These are phyloP conservation scores for Drosophila fulvimacula DNA, from an alignment of 2,888 invertebrate species.

Conservation along the genomic window DNA sequence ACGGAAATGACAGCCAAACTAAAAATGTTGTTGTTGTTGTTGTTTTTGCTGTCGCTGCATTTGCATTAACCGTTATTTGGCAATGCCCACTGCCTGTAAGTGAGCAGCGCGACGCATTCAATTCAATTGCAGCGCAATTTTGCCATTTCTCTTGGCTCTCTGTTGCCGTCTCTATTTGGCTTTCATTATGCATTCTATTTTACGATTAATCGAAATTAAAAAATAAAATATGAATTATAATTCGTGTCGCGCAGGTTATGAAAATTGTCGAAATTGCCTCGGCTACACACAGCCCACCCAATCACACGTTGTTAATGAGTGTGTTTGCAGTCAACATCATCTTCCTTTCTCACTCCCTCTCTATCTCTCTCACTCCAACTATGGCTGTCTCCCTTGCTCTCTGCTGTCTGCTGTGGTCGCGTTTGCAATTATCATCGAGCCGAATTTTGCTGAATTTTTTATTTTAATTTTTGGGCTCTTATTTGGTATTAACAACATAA, in stretches of 20 bases:
- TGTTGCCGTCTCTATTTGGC: not conserved
- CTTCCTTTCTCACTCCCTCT: not conserved
- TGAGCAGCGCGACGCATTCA: constrained; percentile 53
- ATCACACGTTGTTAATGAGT: constrained; percentile 50
- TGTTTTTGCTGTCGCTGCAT: constrained; percentile 34
- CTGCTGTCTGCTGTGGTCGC: constrained; percentile 15
- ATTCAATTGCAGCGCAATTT: constrained; percentile 34
- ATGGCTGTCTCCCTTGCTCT: not conserved
- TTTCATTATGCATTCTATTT: not conserved
- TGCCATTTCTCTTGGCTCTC: not conserved
- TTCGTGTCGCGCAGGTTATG: constrained; percentile 54
- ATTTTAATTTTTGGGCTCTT: constrained; percentile 30
- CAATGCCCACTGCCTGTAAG: constrained; percentile 54
- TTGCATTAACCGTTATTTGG: constrained; percentile 75
- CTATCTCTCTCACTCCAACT: not conserved
- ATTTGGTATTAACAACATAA: constrained; percentile 48
- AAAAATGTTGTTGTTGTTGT: constrained; percentile 1
- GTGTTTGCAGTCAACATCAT: constrained; percentile 46
- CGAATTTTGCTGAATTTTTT: constrained; percentile 33
- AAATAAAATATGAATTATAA: constrained; percentile 76
- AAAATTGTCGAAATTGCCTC: constrained; percentile 18
- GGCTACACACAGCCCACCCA: not conserved
- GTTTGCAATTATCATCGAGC: constrained; percentile 47
- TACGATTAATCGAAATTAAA: constrained; percentile 1
- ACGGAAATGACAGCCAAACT: constrained; percentile 11